A percentile compares a stretch with the other conserved stretches of the same genome.
These are phyloP conservation scores for Myotis findleyi DNA, from an alignment of 2,797 vertebrate genomes.

Conservation along the genomic window DNA sequence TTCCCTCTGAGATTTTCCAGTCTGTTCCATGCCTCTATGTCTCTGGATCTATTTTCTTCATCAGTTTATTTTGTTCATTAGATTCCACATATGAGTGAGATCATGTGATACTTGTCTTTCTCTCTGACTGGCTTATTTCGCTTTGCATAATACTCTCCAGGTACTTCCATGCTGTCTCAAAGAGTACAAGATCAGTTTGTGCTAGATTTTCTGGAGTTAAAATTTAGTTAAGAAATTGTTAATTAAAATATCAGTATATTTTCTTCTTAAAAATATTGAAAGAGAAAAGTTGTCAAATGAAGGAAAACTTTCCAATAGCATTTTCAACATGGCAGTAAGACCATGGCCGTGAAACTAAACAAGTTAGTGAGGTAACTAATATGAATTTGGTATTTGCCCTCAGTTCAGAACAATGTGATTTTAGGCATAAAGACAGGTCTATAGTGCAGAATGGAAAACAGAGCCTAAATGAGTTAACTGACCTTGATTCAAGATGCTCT, in stretches of 20 bases:
- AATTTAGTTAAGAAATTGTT: background rate
- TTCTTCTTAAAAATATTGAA: constrained; percentile 39
- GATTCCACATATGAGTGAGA: no score
- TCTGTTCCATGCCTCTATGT: no score
- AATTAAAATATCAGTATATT: background rate
- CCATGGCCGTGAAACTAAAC: background rate
- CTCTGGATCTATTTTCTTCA: no score
- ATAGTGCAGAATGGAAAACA: background rate
- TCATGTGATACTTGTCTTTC: no score
- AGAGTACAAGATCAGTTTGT: background rate
- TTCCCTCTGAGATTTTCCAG: no score
- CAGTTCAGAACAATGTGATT: background rate
- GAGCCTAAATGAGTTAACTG: background rate
- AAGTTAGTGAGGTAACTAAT: background rate
- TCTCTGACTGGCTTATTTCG: no score
- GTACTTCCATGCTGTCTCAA: no score
- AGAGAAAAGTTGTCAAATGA: constrained; percentile 24
- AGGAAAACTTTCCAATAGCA: background rate
- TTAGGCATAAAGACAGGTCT: background rate
- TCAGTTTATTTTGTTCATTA: no score
- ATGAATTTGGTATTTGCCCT: background rate
- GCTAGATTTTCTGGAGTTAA: background rate
- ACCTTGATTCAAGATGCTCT: background rate
- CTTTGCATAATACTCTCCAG: no score
- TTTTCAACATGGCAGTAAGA: constrained; percentile 18